Evolutionary conservation across 2,888 invertebrate species (phyloP), one percentile per base, ranked within the genome.

Genomic region (Diachrysia chrysitis): DNA sequence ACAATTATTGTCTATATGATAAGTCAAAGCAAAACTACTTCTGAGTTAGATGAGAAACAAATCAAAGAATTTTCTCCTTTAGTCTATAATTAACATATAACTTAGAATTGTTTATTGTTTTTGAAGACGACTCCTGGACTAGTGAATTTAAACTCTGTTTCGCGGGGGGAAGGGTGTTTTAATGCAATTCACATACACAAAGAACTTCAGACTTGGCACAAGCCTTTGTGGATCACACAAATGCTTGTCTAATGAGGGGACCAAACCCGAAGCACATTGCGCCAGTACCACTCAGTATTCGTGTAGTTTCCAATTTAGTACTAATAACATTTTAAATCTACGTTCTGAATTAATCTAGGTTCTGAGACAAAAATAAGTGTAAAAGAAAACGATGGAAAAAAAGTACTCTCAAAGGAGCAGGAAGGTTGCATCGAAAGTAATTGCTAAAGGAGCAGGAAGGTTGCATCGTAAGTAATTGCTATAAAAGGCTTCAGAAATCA

Each of bases 1-100:
- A 66, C 2, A 60, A 70, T 74, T 68, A 58, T 21, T 23, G 29
- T 56, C 19, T 37, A 19, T 29, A 57, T 23, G 46, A 42, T 23
- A 16, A 48, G 48, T 51, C 21, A 60, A 53, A 32, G 58, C n/a
- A 17, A 25, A 54, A 54, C 23, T 25, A 48, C 19, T 19, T 9
- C 7, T 17, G n/a, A 48, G 19, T 48, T 48, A 48, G 7, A 19
- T 19, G 9, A 2, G 48, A 0, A 17, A 19, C n/a, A n/a, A 48
- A 19, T 37, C 0, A 14, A 16, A 37, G 16, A 1, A 14, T 2
- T 4, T 37, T 37, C 37, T 37, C 2, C 14, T 37, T 4, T 16
- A 37, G 14, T n/a, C n/a, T n/a, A n/a, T n/a, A n/a, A n/a, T n/a
- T n/a, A n/a, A 37, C 37, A 2, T 37, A 4, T 16, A 37, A 14